Conservation (phyloP, 2,888 invertebrate species). For the Cacoxenus indagator region DNA sequence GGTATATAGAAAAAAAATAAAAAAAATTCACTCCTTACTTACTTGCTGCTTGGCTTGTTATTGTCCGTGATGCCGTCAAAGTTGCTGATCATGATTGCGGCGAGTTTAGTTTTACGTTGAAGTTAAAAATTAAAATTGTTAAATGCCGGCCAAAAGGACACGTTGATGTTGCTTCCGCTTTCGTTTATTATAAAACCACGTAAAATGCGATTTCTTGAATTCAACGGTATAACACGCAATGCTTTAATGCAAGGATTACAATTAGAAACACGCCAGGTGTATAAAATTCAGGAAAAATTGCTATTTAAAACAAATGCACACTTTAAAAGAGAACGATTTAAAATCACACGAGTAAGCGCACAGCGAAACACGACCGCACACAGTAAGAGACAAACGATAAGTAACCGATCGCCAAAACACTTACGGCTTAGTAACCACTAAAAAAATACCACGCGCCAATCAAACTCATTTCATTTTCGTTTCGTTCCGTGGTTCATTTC, state of each 20-base stretch:
- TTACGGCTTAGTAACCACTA: too few relatives aligned
- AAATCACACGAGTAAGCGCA: not conserved
- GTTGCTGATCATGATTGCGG: conserved; percentile 60
- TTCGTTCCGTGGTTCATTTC: too few relatives aligned
- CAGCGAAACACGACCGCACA: not conserved
- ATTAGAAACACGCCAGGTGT: not conserved
- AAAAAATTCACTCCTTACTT: conserved; percentile 62
- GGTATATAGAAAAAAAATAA: not conserved
- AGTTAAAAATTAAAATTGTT: conserved; percentile 23
- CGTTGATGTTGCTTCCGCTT: not conserved
- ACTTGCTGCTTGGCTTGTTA: conserved; percentile 78
- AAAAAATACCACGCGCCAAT: too few relatives aligned
- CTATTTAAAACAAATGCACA: not conserved
- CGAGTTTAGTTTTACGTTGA: conserved; percentile 22
- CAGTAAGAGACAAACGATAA: not conserved
- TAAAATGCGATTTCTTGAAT: not conserved
- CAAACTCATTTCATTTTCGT: too few relatives aligned
- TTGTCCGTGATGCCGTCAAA: conserved; percentile 69
- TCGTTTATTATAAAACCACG: not conserved
- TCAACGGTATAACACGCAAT: not conserved
- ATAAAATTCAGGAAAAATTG: not conserved
- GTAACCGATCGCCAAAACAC: too few relatives aligned
- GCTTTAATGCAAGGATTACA: not conserved
- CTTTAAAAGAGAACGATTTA: not conserved
- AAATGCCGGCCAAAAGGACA: conserved; percentile 24